Evolutionary conservation across 2,888 invertebrate genomes (phyloP).

Genomic region (Lissonota sp.): DNA sequence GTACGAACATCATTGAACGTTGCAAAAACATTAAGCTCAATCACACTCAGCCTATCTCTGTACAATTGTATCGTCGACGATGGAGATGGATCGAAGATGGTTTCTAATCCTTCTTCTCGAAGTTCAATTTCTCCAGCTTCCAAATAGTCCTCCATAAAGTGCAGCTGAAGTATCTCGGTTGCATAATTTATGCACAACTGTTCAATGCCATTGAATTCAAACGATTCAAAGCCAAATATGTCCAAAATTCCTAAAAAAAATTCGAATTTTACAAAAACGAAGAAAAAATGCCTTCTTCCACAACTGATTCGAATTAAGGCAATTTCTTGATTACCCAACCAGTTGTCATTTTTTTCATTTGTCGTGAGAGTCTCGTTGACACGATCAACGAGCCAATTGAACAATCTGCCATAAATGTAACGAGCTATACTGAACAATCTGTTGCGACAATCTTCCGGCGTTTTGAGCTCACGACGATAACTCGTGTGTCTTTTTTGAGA

Average conservation of each 20-base stretch:
- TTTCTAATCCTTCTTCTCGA: slow-evolving; percentile 75
- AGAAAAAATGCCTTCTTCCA: no score
- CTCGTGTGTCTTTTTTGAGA: slow-evolving; percentile 70
- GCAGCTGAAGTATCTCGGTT: slow-evolving; percentile 80
- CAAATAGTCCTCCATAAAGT: slow-evolving; percentile 79
- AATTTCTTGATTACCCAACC: slow-evolving; percentile 73
- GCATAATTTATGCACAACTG: slow-evolving; percentile 81
- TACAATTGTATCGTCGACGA: slow-evolving; percentile 71
- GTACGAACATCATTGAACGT: slow-evolving; percentile 79
- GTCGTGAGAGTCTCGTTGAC: slow-evolving; percentile 74
- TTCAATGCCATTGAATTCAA: slow-evolving; percentile 77
- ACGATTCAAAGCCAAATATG: slow-evolving; percentile 82
- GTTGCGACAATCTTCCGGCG: slow-evolving; percentile 79
- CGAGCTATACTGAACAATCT: slow-evolving; percentile 82
- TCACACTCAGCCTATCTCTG: slow-evolving; percentile 75
- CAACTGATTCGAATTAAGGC: neutral
- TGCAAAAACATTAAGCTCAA: slow-evolving; percentile 78
- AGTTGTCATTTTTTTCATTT: slow-evolving; percentile 68
- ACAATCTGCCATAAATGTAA: slow-evolving; percentile 81
- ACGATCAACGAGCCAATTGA: slow-evolving; percentile 79
- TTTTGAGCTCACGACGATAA: slow-evolving; percentile 77
- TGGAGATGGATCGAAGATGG: slow-evolving; percentile 65
- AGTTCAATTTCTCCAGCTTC: slow-evolving; percentile 74
- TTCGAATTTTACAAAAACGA: no score
- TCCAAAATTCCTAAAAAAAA: slow-evolving; percentile 78